Conservation (phyloP, 53 echinoderm and acorn worm species). For the Temnopleurus reevesii region DNA sequence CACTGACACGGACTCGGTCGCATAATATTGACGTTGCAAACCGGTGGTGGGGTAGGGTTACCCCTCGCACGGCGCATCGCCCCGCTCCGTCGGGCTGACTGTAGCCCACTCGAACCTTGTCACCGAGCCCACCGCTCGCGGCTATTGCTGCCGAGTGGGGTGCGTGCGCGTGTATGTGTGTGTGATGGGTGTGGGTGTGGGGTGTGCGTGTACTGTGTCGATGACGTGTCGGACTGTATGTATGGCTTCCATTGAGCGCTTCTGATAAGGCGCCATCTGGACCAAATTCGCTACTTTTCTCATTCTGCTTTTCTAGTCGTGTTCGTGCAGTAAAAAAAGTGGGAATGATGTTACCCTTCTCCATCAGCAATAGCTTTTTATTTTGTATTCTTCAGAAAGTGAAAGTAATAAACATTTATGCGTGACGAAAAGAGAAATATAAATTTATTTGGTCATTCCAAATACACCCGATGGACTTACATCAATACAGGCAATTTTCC, state of each 20-base stretch:
- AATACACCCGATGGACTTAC: too few relatives aligned
- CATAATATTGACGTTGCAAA: constrained; percentile 64
- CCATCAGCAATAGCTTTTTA: too few relatives aligned
- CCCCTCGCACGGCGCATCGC: constrained; percentile 53
- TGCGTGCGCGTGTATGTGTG: neutral
- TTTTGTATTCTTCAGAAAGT: too few relatives aligned
- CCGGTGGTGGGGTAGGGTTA: constrained; percentile 59
- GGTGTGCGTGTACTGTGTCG: neutral
- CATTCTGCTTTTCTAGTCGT: too few relatives aligned
- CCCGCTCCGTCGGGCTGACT: constrained; percentile 34
- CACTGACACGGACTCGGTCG: constrained; percentile 53
- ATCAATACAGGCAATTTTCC: too few relatives aligned
- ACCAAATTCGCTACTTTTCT: constrained; percentile 16
- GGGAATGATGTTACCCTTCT: too few relatives aligned
- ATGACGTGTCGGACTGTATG: neutral
- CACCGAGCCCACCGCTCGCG: constrained; percentile 55
- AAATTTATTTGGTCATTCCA: too few relatives aligned
- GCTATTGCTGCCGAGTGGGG: constrained; percentile 42
- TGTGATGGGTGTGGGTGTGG: neutral
- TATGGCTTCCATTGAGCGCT: neutral
- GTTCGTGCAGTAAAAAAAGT: too few relatives aligned
- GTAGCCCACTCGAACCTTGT: constrained; percentile 39
- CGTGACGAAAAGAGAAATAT: too few relatives aligned
- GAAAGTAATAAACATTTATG: too few relatives aligned
- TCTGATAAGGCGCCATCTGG: constrained; percentile 26